Percentiles rank a stretch among this genome's conserved stretches.
Evolutionary conservation across 2,113 vertebrate genomes (phyloP).

Genomic region (Micronycteris hirsuta): DNA sequence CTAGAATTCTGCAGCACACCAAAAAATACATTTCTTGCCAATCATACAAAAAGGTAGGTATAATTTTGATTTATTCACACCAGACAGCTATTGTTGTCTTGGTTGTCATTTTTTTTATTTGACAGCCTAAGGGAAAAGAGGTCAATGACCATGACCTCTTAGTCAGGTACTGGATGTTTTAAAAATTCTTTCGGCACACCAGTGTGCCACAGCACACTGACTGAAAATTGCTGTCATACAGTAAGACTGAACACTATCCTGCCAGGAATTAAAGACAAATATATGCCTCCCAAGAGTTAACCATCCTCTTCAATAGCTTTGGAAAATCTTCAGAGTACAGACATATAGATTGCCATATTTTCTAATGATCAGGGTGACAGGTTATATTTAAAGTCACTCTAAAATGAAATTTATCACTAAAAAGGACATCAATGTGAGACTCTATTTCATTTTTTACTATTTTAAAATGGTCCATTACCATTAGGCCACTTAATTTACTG

Average conservation of each 20-base stretch:
- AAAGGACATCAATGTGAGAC: background rate
- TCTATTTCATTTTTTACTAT: background rate
- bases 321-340: background rate
- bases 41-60: background rate
- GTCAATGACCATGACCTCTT: background rate
- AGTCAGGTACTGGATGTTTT: background rate
- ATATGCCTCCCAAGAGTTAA: background rate
- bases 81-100: background rate
- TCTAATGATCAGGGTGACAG: background rate
- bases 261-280: background rate
- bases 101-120: background rate
- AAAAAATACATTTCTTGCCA: background rate
- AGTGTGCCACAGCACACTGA: background rate
- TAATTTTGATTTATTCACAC: background rate
- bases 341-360: background rate
- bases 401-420: conserved; percentile 26
- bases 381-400: background rate
- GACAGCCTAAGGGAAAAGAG: background rate
- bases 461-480: background rate
- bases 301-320: background rate
- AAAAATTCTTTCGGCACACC: background rate
- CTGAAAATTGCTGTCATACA: background rate
- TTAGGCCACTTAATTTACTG: background rate
- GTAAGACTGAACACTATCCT: background rate
- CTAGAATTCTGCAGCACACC: background rate